A percentile compares a stretch with the other conserved stretches of the same genome.
phyloP scores from a whole-genome alignment of 2,113 vertebrate species.

The Apeltes quadracus region DNA sequence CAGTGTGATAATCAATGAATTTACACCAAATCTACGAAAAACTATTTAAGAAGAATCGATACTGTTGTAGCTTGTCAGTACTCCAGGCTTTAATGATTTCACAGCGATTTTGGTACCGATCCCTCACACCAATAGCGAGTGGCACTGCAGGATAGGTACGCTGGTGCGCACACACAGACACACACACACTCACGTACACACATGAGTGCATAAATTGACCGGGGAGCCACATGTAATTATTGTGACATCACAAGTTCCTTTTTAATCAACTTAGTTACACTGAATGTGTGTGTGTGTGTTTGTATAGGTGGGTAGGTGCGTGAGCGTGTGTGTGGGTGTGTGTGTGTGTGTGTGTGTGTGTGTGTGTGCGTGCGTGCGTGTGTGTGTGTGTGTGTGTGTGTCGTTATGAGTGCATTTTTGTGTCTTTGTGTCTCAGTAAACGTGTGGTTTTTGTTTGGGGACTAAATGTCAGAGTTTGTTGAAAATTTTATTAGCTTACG shows the following conservation, averaged over 20 bases:
- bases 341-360: background rate
- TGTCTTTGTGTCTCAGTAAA: background rate
- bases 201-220: background rate
- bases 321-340: background rate
- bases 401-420: too few relatives aligned
- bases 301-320: background rate
- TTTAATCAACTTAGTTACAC: background rate
- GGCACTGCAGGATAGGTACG: background rate
- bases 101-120: too few relatives aligned
- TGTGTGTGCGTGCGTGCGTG: too few relatives aligned
- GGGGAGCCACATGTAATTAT: background rate
- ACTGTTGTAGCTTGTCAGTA: too few relatives aligned
- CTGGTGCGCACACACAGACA: background rate
- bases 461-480: constrained; percentile 37
- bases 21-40: too few relatives aligned
- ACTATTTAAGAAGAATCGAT: too few relatives aligned
- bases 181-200: background rate
- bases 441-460: constrained; percentile 13
- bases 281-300: constrained; percentile 10
- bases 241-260: background rate
- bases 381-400: too few relatives aligned
- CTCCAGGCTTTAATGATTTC: too few relatives aligned
- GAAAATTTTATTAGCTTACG: constrained; percentile 40
- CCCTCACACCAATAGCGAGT: background rate
- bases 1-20: too few relatives aligned